Evolutionary conservation across 2,797 vertebrate genomes (phyloP), one percentile per base, ranked within the genome.

Genomic region (Falco biarmicus): DNA sequence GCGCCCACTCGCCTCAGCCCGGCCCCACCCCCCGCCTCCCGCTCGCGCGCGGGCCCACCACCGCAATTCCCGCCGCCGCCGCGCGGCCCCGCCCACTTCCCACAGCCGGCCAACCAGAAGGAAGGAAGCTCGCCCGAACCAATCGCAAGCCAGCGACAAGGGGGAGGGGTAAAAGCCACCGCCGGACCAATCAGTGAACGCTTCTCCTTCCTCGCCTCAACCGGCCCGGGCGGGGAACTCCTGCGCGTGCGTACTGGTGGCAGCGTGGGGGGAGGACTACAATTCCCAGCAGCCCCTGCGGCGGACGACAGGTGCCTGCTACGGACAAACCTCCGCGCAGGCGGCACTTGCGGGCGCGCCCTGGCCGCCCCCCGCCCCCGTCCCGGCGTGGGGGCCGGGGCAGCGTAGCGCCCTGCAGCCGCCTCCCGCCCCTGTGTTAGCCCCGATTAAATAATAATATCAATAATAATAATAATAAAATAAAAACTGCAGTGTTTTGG

Each of bases 241-340:
- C 1, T 56, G 34, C 77, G 82, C 81, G 4, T 69, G 89, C 71
- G 74, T 24, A 0, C 4, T 1, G 5, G 51, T 8, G n/a, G 32
- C 22, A 0, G 9, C 0, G 8, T 0, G 1, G 37, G 37, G 37
- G 4, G 0, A 2, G 4, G 5, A 89, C 89, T 56, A 37, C 77
- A n/a, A 25, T 0, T 51, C 94, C 94, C 91, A 22, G 37, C 7
- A 47, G 24, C 0, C 77, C n/a, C 9, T 61, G 89, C 71, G 66
- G 66, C 10, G 4, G 8, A 1, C 1, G 18, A 39, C 5, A 3
- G 86, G 4, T 9, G 68, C 47, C 3, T 10, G 41, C 34, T 8
- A 1, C 11, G 89, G 59, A 0, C 79, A 76, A 56, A 70, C 0
- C 2, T 34, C 15, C 19, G 1, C 60, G 6, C 34, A 50, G 37